A percentile compares a stretch with the other conserved stretches of the same genome.
Evolutionary conservation across 1,140 invertebrate species (phyloP).

Genomic region (Apis cerana): DNA sequence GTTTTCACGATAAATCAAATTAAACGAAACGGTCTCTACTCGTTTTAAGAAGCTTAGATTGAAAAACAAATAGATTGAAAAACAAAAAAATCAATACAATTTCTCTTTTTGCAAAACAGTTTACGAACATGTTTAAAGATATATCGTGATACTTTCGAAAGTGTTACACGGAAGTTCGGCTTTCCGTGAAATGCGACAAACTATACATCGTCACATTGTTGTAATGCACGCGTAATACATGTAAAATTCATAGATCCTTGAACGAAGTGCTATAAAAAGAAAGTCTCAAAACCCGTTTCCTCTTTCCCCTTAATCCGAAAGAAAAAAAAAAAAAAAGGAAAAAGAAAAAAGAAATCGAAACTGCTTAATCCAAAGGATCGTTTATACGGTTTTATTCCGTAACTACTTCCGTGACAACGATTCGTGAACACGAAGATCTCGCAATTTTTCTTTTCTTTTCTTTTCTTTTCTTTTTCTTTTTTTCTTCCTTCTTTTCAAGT

Average conservation of each 20-base stretch:
- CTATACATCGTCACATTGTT: not conserved
- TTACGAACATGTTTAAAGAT: not conserved
- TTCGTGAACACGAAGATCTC: too few species aligned
- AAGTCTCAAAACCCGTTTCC: constrained; percentile 3
- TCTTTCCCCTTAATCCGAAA: not conserved
- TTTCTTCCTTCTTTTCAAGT: too few species aligned
- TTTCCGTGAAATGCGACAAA: not conserved
- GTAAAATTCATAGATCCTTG: constrained; percentile 24
- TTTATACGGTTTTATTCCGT: not conserved
- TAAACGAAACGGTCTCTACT: not conserved
- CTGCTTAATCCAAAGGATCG: not conserved
- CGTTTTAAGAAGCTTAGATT: not conserved
- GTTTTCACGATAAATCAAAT: not conserved
- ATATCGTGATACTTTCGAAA: not conserved
- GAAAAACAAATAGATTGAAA: not conserved
- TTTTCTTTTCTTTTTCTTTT: not conserved
- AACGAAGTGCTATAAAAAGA: not conserved
- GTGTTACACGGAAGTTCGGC: not conserved
- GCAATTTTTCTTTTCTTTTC: not conserved
- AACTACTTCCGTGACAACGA: not conserved
- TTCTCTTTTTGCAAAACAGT: not conserved
- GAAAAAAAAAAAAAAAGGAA: too few species aligned
- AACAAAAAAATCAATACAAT: not conserved
- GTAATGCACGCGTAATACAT: not conserved
- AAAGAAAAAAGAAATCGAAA: not conserved